Base-by-base conservation (phyloP, 2,797 vertebrate species). In the Pantherophis vulpinus region DNA sequence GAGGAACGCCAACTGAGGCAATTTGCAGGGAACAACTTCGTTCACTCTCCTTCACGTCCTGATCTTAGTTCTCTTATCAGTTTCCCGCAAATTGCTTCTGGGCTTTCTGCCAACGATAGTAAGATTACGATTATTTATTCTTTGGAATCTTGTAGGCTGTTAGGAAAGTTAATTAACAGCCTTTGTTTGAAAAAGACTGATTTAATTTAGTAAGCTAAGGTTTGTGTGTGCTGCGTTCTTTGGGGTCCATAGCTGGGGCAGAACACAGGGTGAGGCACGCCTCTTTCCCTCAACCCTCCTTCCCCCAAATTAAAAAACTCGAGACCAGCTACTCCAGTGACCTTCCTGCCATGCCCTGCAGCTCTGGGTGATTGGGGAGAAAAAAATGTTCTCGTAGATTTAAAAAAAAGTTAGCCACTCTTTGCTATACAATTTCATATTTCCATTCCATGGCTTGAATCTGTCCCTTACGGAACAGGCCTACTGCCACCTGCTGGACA, bases 1-100 rank as follows among this genome's bases (percentile, higher is more conserved):
- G 37, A 42, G 0, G 37, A 0, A 42, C 0, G 37, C 0, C 2
- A 0, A 42, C 2, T 42, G 37, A 42, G 0, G 37, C 37, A 42
- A 42, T 42, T 42, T 42, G 37, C 37, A 42, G 37, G 37, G 2
- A 42, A 42, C 37, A 42, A 42, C 37, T 42, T 42, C 2, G 37
- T 42, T 42, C 37, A 42, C 37, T 42, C 37, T 42, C 37, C 37
- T 42, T 42, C 37, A 42, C 37, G 2, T 42, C 37, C 2, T 3
- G 37, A 42, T 42, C 37, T 42, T 42, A 42, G 37, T 42, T 42
- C 37, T 42, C 37, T 42, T 42, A 42, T 42, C 37, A 42, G 37
- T 42, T 2, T 42, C 37, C 37, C 3, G 37, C 37, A 42, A 42
- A 42, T 42, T 42, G 37, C 37, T 42, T 42, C 37, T 42, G 37